Evolutionary conservation across 1,140 invertebrate genomes (phyloP).

Genomic region (Heliconius himera): DNA sequence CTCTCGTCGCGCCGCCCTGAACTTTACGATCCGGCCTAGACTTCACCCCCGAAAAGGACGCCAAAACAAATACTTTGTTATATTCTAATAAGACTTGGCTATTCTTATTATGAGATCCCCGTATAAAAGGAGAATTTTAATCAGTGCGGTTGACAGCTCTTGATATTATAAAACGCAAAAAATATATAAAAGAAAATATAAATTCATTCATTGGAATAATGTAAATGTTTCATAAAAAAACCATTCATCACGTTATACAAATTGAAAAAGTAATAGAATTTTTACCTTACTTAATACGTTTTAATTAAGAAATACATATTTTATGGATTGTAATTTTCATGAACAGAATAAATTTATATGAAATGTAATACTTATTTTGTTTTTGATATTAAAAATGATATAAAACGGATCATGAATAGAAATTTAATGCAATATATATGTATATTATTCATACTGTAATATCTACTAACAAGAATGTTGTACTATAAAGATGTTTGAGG

Average conservation of each 20-base stretch:
- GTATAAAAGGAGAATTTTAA: conserved; percentile 18
- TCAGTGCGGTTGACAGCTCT: conserved; percentile 12
- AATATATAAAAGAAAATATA: conserved; percentile 19
- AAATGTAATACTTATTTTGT: not conserved
- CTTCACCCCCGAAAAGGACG: conserved; percentile 17
- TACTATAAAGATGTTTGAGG: too few species aligned
- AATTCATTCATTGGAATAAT: conserved; percentile 10
- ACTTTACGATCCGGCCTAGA: conserved; percentile 63
- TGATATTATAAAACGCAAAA: not conserved
- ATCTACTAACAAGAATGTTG: too few species aligned
- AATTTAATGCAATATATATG: not conserved
- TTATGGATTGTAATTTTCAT: not conserved
- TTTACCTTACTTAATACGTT: not conserved
- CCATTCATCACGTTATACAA: conserved; percentile 18
- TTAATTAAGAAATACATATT: conserved; percentile 4
- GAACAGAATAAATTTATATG: not conserved
- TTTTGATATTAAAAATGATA: not conserved
- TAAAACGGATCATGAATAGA: not conserved
- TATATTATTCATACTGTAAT: not conserved
- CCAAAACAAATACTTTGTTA: conserved; percentile 29
- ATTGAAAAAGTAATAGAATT: conserved; percentile 19
- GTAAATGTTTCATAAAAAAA: conserved; percentile 16
- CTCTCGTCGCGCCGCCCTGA: conserved; percentile 52
- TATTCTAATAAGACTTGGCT: conserved; percentile 5
- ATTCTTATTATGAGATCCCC: conserved; percentile 17